Evolutionary conservation across 2,888 invertebrate species (phyloP), one percentile per base, ranked within the genome.

Genomic region (Zaprionus obscuricornis): DNA sequence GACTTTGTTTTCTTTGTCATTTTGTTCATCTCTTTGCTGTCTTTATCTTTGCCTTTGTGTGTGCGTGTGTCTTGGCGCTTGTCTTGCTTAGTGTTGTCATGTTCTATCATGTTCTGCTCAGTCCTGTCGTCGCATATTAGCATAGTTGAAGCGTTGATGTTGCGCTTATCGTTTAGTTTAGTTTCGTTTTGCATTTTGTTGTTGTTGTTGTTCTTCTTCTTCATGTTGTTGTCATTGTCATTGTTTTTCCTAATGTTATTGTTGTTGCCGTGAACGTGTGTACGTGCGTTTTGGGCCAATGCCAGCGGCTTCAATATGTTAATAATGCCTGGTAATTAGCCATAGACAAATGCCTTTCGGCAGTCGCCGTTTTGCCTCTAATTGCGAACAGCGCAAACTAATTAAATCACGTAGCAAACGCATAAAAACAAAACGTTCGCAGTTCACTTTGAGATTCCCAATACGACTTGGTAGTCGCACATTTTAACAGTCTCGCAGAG

Each of bases 401-500:
- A 79, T 79, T 81, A 79, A 79, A 79, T 79, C 79, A 79, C 85
- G 79, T 84, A 79, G 82, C 60, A 81, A 79, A 71, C 70, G 66
- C 77, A 79, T 84, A 66, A 73, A 67, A 79, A 60, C 57, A 59
- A 54, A 75, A 54, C 60, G 65, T 67, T 62, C 49, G 20, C 39
- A 50, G 47, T 56, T 57, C 49, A 33, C 26, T 39, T 57, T 29
- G 33, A 33, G 47, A 29, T 46, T 17, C 49, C 20, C 10, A 34
- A 46, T 20, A 10, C 31, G 10, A n/a, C 39, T 11, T 10, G 18
- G 4, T 29, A 10, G 29, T 24, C 17, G 24, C 27, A 8, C 18
- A 43, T 14, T n/a, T n/a, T n/a, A n/a, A n/a, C n/a, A n/a, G n/a
- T n/a, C n/a, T n/a, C n/a, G n/a, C n/a, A n/a, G n/a, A n/a, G n/a